Evolutionary conservation across 2,113 vertebrate genomes (phyloP), one percentile per base, ranked within the genome.

Genomic region (Emydocephalus ijimae): DNA sequence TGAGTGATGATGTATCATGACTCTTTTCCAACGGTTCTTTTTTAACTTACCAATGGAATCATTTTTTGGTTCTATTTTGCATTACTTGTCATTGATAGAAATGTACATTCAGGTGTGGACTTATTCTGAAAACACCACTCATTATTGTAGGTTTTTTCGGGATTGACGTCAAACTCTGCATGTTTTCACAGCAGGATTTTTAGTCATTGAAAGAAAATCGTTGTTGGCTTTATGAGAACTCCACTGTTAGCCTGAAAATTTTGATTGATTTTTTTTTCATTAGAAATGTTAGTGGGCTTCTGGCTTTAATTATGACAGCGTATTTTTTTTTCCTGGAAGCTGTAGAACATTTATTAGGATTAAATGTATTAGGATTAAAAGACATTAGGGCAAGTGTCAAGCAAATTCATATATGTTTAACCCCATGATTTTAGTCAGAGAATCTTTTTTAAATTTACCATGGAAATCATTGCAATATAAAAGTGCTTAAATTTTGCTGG

Each of bases 21-120:
- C 89, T 93, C 92, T 89, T 90, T 90, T 89, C 88, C 56, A 39
- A 39, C 29, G 2, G 14, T 89, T 90, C n/a, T 93, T 93, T 43
- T 91, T 87, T 64, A 93, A 87, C 92, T 61, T 50, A 86, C 45
- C 1, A 23, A 48, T 59, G 29, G 54, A 74, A 24, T 92, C 48
- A 57, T 52, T 87, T 87, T 81, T 20, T 87, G 48, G 15, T 57
- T 87, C 45, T 90, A 21, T 43, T 14, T 23, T n/a, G n/a, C 43
- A 45, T n/a, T 29, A 9, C 52, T 92, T 81, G 52, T 56, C 61
- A 1, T 89, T 89, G 91, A 39, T 56, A 11, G 54, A 48, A 90
- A 56, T 45, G 3, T 48, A 34, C 15, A 15, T 54, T 86, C 45
- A 90, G 81, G 56, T 90, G 15, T 87, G n/a, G 23, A 50, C 23